Base-by-base conservation (phyloP, 92 coral and sea anemone species). In the Desmophyllum pertusum region DNA sequence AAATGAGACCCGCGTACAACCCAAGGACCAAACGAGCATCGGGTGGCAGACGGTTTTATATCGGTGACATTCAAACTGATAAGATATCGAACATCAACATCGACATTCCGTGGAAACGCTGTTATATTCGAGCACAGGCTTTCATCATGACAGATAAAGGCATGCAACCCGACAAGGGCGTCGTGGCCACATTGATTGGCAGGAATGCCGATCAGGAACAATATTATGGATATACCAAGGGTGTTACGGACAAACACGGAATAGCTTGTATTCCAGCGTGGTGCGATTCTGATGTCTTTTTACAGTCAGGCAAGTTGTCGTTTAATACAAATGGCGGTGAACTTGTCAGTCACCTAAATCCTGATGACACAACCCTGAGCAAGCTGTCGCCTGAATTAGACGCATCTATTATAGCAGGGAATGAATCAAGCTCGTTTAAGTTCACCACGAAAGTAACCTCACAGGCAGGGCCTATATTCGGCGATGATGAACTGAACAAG, bases 31-130 rank as follows among this genome's bases (percentile, higher is more conserved):
- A 40, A 61, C 69, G 69, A 36, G 19, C 15, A 27, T 48, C 4
- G 39, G 25, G 33, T 13, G 70, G 70, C 38, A 11, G 69, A 4
- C 55, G 70, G 25, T 77, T 77, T 77, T 41, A 53, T 6, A 61
- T 77, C 70, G 81, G 81, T 42, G 81, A 77, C n/a, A 77, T 77
- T 53, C 50, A 55, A 36, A 77, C 81, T 38, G 70, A 77, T 35
- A 77, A 57, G 57, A 36, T 77, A 21, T 53, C 81, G 10, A 6
- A 31, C 36, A 21, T 77, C 19, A 77, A 77, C 33, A 77, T 77
- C 27, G 81, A 77, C 48, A 61, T 77, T 57, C 67, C 68, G 0
- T 77, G 69, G 81, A 77, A 57, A 39, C 65, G 80, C 17, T 76
- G 80, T 39, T 76, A 76, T 52, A 67, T 76, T 33, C 80, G 80